Base-by-base conservation (phyloP, 1,140 invertebrate genomes). In the Lepidurus packardi region DNA sequence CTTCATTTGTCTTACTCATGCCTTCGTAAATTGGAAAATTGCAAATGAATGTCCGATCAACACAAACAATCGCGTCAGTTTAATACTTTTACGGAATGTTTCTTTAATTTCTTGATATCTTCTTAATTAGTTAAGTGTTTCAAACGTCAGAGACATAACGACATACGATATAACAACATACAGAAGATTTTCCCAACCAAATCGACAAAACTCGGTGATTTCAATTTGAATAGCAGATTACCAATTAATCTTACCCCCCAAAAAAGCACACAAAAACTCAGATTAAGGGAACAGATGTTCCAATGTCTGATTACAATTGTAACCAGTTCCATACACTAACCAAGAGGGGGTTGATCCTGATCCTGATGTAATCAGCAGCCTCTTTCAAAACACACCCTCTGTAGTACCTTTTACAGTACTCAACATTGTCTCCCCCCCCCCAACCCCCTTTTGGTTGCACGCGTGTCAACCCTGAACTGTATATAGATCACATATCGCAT, bases 271-370 rank as follows among this genome's bases (percentile, higher is more conserved):
- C 53, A n/a, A 65, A 34, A 65, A 21, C 53, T 21, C 53, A 65
- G 53, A 65, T 65, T 65, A 65, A n/a, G 34, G 3, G 53, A 65
- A 65, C 53, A 65, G 53, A 65, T 65, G 53, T 65, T 65, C 53
- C 53, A n/a, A 65, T 65, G 53, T 65, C 53, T 65, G 53, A 65
- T 65, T 65, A 65, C 53, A n/a, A 65, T 65, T 65, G 53, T 65
- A n/a, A 65, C 16, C 34, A 34, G 34, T 34, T 34, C 34, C 34
- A 4, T 34, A 34, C 16, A 65, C 53, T 1, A 65, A n/a, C 53
- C 53, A 65, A 65, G 53, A 65, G 53, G 53, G 16, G 53, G 21
- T 13, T 65, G 53, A 21, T 13, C 16, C 16, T 65, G 53, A 65
- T 65, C 53, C 34, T 65, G 53, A 65, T 65, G 53, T 65, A 65